Conservation (phyloP, 2,888 invertebrate species). For the Ectemnius cavifrons region DNA sequence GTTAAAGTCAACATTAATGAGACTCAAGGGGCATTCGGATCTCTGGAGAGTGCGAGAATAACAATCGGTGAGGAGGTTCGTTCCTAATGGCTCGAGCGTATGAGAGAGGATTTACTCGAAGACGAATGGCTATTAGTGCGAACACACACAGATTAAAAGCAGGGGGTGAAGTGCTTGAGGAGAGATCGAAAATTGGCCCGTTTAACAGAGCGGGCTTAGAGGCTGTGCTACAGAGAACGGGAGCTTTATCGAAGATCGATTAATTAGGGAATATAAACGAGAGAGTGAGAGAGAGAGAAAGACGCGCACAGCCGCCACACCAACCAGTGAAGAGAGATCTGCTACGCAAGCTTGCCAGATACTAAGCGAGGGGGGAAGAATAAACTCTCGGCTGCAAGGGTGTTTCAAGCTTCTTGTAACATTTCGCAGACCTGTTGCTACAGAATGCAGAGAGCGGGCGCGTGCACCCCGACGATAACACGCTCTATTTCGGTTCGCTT, state of each 20-base stretch:
- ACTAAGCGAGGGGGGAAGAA: background rate
- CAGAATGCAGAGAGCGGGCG: conserved; percentile 28
- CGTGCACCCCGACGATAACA: conserved; percentile 53
- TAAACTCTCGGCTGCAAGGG: conserved; percentile 1
- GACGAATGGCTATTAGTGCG: conserved; percentile 1
- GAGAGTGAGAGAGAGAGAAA: background rate
- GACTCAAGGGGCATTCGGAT: too few species aligned
- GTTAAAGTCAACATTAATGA: too few species aligned
- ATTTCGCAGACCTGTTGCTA: conserved; percentile 61
- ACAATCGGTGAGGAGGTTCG: background rate
- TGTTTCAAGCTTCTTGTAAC: conserved; percentile 31
- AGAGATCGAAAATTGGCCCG: conserved; percentile 5
- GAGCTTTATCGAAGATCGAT: conserved; percentile 3
- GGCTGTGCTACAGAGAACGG: background rate
- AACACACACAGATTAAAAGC: background rate
- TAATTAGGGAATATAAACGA: background rate
- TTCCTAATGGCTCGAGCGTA: background rate
- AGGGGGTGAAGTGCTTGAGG: background rate
- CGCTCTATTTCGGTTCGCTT: conserved; percentile 47
- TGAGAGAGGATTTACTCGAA: background rate
- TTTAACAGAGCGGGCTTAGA: background rate
- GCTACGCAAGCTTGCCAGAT: background rate
- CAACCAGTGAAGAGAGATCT: background rate
- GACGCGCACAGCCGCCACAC: too few species aligned
- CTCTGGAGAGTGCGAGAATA: conserved; percentile 11